phyloP scores from a whole-genome alignment of 2,113 vertebrate species.

The Sialia sialis region DNA sequence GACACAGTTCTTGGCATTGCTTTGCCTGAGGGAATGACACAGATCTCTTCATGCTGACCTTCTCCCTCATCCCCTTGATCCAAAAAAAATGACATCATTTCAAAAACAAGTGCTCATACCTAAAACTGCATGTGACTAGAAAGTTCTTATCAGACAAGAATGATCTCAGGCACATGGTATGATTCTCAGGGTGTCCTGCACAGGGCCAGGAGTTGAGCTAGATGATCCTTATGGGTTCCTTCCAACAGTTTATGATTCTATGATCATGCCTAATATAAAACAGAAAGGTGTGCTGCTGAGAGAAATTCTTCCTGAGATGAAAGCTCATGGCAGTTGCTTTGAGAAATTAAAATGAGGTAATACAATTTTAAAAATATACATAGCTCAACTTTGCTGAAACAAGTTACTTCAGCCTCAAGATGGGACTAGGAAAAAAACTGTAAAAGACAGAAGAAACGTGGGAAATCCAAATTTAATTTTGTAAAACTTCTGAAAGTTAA shows the following conservation, averaged over 20 bases:
- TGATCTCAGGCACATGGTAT: neutral
- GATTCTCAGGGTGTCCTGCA: neutral
- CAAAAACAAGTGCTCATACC: neutral
- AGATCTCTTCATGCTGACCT: neutral
- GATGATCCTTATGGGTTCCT: neutral
- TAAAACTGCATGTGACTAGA: neutral
- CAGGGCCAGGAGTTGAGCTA: neutral
- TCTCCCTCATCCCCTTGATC: neutral
- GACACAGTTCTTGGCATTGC: neutral
- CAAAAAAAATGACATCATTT: neutral
- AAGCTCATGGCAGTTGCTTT: neutral
- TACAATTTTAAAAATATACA: neutral
- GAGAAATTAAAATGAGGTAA: conserved; percentile 16
- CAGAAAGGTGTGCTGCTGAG: neutral
- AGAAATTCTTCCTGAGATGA: neutral
- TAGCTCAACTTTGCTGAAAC: neutral
- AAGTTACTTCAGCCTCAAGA: neutral
- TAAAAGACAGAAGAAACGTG: neutral
- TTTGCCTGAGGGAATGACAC: neutral
- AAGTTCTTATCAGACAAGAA: neutral
- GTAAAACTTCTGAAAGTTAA: neutral
- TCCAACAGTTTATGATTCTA: neutral
- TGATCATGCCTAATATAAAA: neutral
- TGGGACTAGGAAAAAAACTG: neutral
- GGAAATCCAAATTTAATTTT: neutral